Evolutionary conservation across 2,797 vertebrate genomes (phyloP), one percentile per base, ranked within the genome.

Genomic region (Smutsia temminckii): DNA sequence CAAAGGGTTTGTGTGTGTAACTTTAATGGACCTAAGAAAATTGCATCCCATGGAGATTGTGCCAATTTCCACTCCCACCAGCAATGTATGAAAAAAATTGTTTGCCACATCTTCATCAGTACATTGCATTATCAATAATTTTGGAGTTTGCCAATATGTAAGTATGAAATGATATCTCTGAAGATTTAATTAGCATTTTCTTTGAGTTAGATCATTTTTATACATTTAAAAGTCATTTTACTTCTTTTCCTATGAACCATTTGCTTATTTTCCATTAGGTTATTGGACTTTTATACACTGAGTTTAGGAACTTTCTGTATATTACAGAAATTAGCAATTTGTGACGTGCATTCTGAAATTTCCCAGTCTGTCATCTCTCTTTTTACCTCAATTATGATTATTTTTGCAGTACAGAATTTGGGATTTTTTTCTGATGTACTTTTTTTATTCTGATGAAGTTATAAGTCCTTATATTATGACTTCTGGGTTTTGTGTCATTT

Each of bases 11-110:
- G 12, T 55, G 77, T 27, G 8, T 95, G 11, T 74, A 40, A 96
- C 94, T 92, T 93, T 91, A 96, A 75, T 79, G 23, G 34, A 34
- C 83, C 75, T 83, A 79, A 27, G 53, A 87, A 89, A 77, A 89
- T 89, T 59, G 23, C 34, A 71, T 89, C 37, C 37, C 59, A 66
- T 16, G 69, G 84, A 94, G 7, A 32, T 84, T 93, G 3, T 83
- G 32, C 75, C 78, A 61, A 1, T 86, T 96, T 93, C 72, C 20
- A 95, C 23, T 69, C 46, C 72, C 20, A 81, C 53, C 72, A 91
- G 23, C 25, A 85, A 63, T 34, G 42, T 75, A 27, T 84, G 20
- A 59, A 93, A 95, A 57, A 85, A 80, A 25, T 63, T 94, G 11
- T 85, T 95, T 81, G 34, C 34, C n/a, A 40, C 21, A 89, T 69